Evolutionary conservation across 2,113 vertebrate species (phyloP).

Genomic region (Psammodynastes pulverulentus): DNA sequence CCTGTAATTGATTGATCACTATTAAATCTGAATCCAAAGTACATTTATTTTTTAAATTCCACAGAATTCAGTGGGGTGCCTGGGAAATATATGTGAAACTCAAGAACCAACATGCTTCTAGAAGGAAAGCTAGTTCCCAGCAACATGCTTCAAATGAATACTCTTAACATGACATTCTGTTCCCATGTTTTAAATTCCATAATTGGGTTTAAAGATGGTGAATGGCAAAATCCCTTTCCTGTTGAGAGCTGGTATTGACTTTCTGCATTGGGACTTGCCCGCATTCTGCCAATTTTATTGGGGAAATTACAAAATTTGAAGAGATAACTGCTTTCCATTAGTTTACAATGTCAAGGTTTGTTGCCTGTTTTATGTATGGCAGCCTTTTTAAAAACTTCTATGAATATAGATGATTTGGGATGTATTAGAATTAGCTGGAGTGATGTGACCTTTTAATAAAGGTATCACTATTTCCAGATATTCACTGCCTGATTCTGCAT

Average conservation of each 20-base stretch:
- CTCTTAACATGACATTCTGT: background rate
- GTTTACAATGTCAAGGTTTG: background rate
- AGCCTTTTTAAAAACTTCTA: background rate
- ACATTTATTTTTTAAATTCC: background rate
- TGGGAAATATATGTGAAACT: background rate
- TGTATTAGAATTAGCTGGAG: background rate
- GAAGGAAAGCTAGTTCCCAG: background rate
- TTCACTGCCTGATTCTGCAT: background rate
- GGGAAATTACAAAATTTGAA: background rate
- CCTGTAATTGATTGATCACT: background rate
- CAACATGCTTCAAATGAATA: background rate
- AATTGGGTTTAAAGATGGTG: background rate
- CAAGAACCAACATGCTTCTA: background rate
- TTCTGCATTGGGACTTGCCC: background rate
- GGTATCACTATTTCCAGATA: too few relatives aligned
- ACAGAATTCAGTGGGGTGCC: background rate
- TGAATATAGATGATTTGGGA: background rate
- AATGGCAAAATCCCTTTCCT: background rate
- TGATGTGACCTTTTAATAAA: background rate
- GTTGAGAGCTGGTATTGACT: background rate
- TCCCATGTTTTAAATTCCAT: background rate
- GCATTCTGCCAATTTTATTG: background rate
- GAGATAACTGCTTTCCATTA: background rate
- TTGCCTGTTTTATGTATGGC: background rate
- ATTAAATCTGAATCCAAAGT: background rate